These are phyloP conservation scores for Myzus persicae DNA, from an alignment of 1,140 invertebrate species.

Conservation along the genomic window DNA sequence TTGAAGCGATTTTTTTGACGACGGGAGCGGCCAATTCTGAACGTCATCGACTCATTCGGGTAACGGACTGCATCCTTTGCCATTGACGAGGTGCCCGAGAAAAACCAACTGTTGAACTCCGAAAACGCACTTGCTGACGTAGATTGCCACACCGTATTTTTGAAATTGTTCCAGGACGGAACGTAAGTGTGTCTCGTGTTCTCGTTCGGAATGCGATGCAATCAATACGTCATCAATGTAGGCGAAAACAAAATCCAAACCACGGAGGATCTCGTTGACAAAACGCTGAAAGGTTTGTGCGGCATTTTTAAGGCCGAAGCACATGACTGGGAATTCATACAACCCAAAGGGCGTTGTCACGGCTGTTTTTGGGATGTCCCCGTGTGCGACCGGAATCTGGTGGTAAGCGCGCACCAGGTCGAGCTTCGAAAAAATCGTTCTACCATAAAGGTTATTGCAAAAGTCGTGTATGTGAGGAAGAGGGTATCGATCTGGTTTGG, in stretches of 20 bases:
- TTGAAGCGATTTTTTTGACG: slow-evolving; percentile 55
- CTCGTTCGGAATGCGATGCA: slow-evolving; percentile 61
- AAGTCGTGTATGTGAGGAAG: slow-evolving; percentile 63
- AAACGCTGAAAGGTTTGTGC: slow-evolving; percentile 66
- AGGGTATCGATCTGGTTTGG: slow-evolving; percentile 64
- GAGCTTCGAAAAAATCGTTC: slow-evolving; percentile 65
- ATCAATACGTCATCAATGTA: slow-evolving; percentile 65
- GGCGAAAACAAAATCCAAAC: slow-evolving; percentile 63
- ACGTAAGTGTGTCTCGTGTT: slow-evolving; percentile 61
- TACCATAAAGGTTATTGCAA: slow-evolving; percentile 63
- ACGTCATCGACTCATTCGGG: slow-evolving; percentile 61
- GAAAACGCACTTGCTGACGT: slow-evolving; percentile 63
- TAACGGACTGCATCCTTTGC: slow-evolving; percentile 62
- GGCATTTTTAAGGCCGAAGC: slow-evolving; percentile 65
- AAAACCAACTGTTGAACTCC: slow-evolving; percentile 62
- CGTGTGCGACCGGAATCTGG: slow-evolving; percentile 64
- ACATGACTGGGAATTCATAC: slow-evolving; percentile 64
- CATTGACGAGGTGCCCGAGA: slow-evolving; percentile 62
- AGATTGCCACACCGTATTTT: slow-evolving; percentile 62
- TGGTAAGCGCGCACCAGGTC: slow-evolving; percentile 67
- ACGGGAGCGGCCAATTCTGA: not conserved
- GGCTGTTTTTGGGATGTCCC: slow-evolving; percentile 64
- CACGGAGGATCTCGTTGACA: slow-evolving; percentile 65
- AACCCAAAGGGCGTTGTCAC: slow-evolving; percentile 63
- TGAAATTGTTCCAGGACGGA: slow-evolving; percentile 61